Base-by-base conservation (phyloP, 2,797 vertebrate species). In the Notoglanidium macrostoma region DNA sequence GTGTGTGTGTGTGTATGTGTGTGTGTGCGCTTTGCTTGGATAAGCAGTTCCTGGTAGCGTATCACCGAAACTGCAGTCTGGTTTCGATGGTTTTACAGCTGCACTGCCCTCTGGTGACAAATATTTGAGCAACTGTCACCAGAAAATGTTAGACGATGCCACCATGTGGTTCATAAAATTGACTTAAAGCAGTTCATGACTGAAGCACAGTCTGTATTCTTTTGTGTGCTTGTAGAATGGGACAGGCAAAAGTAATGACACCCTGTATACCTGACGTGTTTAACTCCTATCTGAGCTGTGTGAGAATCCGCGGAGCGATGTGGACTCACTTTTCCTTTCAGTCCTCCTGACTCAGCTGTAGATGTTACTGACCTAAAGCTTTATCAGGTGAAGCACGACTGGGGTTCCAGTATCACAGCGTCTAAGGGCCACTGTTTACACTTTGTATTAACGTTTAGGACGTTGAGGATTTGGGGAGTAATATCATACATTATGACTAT, bases 31-130 rank as follows among this genome's bases (percentile, higher is more conserved):
- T 93, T 92, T 92, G 90, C 92, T 92, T 92, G 93, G 94, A 94
- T 95, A 92, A 95, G 94, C 92, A 93, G 89, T 85, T 90, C 87
- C 91, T 91, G 90, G 87, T 95, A 92, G 92, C 94, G 93, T 92
- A 91, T 95, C 94, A 95, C 93, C 93, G 95, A 96, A 96, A 96
- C 95, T 93, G 32, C 67, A 35, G 82, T 83, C 84, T 15, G 46
- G 95, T 96, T 95, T 96, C 94, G 93, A 91, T 95, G 92, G 90
- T 93, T 94, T 93, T 92, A 90, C 90, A 83, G 89, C 92, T 92
- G 88, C 91, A 92, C 92, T 95, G 95, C 95, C 95, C 95, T 95
- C 95, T 95, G 92, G 93, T 95, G 96, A 91, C 92, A 89, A 70
- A 94, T 90, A 88, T 85, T 84, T 87, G 12, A 89, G 73, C 40